Conservation (phyloP, 2,113 vertebrate species). For the Phalacrocorax brasilianus region DNA sequence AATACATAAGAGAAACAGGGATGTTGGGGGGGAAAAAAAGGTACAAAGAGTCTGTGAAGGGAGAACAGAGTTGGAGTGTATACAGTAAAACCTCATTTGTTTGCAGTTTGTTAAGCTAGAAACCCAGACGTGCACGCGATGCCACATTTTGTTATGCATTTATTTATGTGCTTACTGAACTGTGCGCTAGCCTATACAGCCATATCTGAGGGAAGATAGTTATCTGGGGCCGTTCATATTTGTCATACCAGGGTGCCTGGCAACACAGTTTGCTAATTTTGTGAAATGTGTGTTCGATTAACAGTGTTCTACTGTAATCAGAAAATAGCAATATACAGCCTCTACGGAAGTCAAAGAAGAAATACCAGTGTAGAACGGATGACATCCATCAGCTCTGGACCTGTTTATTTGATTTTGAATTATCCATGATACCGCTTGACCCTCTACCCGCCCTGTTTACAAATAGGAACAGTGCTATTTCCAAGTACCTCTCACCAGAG, state of each 20-base stretch:
- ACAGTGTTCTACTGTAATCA: not conserved
- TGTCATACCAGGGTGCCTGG: not conserved
- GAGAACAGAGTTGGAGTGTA: not conserved
- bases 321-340: not conserved
- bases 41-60: conserved; percentile 16
- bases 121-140: not conserved
- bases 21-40: not conserved
- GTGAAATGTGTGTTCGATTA: not conserved
- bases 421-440: not conserved
- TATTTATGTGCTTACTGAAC: conserved; percentile 26
- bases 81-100: conserved; percentile 6
- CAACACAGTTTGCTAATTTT: not conserved
- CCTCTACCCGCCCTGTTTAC: not conserved
- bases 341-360: not conserved
- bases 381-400: not conserved
- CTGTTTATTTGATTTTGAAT: not conserved
- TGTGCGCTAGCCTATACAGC: not conserved
- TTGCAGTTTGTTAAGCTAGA: conserved; percentile 13
- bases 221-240: not conserved
- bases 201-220: not conserved
- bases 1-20: not conserved
- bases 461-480: not conserved
- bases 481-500: not conserved
- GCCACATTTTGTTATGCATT: not conserved
- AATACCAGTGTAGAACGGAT: not conserved